Base-by-base conservation (phyloP, 2,888 invertebrate species). In the Tiliacea citrago region DNA sequence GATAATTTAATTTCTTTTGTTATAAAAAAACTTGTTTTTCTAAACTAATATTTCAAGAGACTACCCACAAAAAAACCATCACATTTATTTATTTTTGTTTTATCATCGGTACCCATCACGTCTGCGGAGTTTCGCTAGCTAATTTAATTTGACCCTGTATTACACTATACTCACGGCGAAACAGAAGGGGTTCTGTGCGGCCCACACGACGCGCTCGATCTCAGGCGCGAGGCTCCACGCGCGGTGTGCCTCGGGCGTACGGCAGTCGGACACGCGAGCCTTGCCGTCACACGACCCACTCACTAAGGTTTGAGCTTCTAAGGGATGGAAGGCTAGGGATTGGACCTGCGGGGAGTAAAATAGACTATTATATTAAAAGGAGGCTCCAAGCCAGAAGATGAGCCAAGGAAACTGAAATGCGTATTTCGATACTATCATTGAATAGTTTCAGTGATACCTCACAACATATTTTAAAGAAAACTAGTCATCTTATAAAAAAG, bases 171-270 rank as follows among this genome's bases (percentile, higher is more conserved):
- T 96, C 86, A 98, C 98, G 84, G 98, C 97, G 90, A 98, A 99
- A 88, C 97, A 97, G 95, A 98, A 98, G 0, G 98, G 97, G 90
- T 98, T 97, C 82, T 97, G 97, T 58, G 97, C 97, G 95, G 99
- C 98, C 99, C 99, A 99, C 1, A 97, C 88, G 16, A 98, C 97
- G 86, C 98, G 97, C 93, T 99, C 99, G 45, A 99, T 98, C 96
- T 99, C 99, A 0, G 98, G 98, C 42, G 96, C 95, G 18, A 98
- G 94, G 55, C 96, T 86, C 99, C 99, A 99, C 0, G 95, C 95
- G 92, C 97, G 97, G 90, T 97, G 97, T 49, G 97, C 95, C 69
- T 95, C 96, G 0, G 96, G 91, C 29, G 91, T 53, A 83, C 98
- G 97, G 91, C 99, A 99, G 95, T 99, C 99, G 87, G 98, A 98